These are phyloP conservation scores for Myodes glareolus DNA, from an alignment of 2,113 vertebrate species.

Conservation along the genomic window DNA sequence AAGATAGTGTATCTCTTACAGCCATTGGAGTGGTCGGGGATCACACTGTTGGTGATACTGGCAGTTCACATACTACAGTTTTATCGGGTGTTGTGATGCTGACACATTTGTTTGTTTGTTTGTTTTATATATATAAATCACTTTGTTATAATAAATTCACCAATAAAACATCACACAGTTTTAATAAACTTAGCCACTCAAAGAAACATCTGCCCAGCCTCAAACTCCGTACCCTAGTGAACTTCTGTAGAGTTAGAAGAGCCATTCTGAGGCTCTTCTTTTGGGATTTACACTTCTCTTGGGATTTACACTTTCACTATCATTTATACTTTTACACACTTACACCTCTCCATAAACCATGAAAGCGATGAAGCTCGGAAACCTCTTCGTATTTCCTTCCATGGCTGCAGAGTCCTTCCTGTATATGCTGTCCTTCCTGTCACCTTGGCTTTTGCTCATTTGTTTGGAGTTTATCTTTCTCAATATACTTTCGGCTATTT, in stretches of 20 bases:
- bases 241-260: neutral
- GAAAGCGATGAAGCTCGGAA: neutral
- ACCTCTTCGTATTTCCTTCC: neutral
- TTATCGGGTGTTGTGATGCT: neutral
- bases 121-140: neutral
- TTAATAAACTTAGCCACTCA: neutral
- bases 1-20: constrained; percentile 9
- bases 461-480: neutral
- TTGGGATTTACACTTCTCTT: neutral
- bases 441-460: no score
- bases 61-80: neutral
- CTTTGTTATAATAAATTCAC: neutral
- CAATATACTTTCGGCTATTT: neutral
- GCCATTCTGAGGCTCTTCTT: neutral
- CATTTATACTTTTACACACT: neutral
- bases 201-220: neutral
- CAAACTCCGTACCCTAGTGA: neutral
- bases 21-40: neutral
- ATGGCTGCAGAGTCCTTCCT: neutral
- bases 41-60: neutral
- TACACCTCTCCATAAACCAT: neutral
- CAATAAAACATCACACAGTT: neutral
- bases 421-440: neutral
- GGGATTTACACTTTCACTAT: neutral
- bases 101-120: neutral